Base-by-base conservation (phyloP, 2,797 vertebrate species). In the Loris lydekkerianus region DNA sequence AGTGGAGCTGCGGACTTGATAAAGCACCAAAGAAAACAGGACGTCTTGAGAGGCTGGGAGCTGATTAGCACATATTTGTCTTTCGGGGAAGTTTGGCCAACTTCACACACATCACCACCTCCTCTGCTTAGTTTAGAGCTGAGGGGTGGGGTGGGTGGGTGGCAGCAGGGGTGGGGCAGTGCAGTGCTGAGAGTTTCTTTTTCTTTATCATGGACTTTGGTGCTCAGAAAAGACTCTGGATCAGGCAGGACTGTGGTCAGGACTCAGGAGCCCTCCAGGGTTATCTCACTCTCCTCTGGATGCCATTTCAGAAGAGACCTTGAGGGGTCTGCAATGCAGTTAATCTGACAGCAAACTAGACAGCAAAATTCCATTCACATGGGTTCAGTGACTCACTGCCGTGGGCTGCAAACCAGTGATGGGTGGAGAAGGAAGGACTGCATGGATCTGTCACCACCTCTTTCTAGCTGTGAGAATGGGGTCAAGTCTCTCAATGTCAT, bases 21-120 rank as follows among this genome's bases (percentile, higher is more conserved):
- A 89, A 93, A 75, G 53, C 31, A 69, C 60, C 46, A 73, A 87
- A 89, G 95, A 82, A 89, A 96, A 94, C 89, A 96, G 95, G 95
- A 97, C 89, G 58, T 87, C 75, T 60, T 63, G 82, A 93, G 95
- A 63, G 65, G 15, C 46, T 83, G 58, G 85, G 46, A 90, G 82
- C 95, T 10, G 67, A 96, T 91, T 81, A 97, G 76, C 21, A 75
- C 14, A 0, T 61, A 61, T 76, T 84, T 93, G 86, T 91, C 83
- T 78, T 94, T 89, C 56, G 61, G 76, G 82, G 86, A 85, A 85
- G n/a, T 91, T 87, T 83, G 77, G 73, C 49, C 49, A 53, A 53
- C 13, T 89, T 85, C 89, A 67, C 34, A 34, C 18, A 60, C 5
- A 27, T 29, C 69, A n/a, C 70, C 23, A 53, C 75, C 31, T 15